Base-by-base conservation (phyloP, 2,797 vertebrate species). In the Coregonus suidteri region DNA sequence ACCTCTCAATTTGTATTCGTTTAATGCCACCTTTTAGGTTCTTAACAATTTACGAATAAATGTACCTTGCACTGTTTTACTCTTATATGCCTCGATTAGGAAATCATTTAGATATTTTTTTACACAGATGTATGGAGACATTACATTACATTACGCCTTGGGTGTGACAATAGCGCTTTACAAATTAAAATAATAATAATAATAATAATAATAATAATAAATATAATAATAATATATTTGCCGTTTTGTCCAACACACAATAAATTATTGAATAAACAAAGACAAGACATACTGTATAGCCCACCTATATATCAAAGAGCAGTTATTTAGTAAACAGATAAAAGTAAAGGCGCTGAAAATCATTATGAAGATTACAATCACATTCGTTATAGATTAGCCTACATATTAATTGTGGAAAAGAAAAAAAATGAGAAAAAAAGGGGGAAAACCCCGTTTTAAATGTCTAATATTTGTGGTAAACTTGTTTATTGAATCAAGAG, bases 51-150 rank as follows among this genome's bases (percentile, higher is more conserved):
- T 47, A 47, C 41, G 41, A 47, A 47, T 13, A 47, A 7, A 25
- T 62, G n/a, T 62, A 25, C 56, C 6, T 6, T 62, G 56, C 6
- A 25, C 56, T 62, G 56, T 62, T 62, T 25, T 20, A 20, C 59
- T 5, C 59, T 20, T 62, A 62, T 62, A 62, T 70, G 68, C 18
- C 68, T 67, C 31, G 65, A 67, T 67, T 35, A 35, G 31, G 65
- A 35, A 34, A 62, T 62, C 0, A 25, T 62, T 6, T 11, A 25
- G 11, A 7, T 62, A 3, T 25, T 6, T 56, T 56, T 56, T 62
- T 13, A 3, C 15, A 11, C 59, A 62, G 59, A 9, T 62, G 59
- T 25, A 62, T 62, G 59, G 41, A 47, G 41, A 47, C 9, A 47
- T 47, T 13, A 41, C 37, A 41, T 7, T 41, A 41, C 37, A 47